Base-by-base conservation (phyloP, 2,888 invertebrate species). In the Shargacucullia verbasci region DNA sequence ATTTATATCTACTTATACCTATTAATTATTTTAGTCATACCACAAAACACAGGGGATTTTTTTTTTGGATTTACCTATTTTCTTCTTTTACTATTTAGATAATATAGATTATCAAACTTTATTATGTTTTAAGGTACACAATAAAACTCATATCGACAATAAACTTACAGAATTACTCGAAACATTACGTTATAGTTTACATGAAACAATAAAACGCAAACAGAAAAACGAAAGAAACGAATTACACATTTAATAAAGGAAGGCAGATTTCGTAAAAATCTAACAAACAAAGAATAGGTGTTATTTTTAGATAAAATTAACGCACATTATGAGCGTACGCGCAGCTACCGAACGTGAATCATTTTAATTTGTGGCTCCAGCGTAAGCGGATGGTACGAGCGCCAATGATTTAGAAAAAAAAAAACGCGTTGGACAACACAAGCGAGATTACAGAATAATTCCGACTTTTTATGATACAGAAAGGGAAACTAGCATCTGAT, bases 291-390 rank as follows among this genome's bases (percentile, higher is more conserved):
- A 91, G 91, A 90, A 90, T 90, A 80, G 84, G 83, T 90, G 89
- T 88, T 92, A 92, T 92, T 92, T 92, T 91, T 89, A 92, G 91
- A 90, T 89, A 87, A 91, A 92, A 92, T 92, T 92, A 92, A 91
- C 92, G 92, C 89, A 89, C 87, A 90, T 92, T 92, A 91, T 84
- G 88, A 88, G 77, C 86, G 86, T 86, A 84, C 86, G 86, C 85
- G 86, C 86, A 81, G 87, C 84, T 86, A 81, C 85, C 84, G 82
- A 82, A 83, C 86, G 81, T 92, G 92, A 92, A 89, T 92, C 92
- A 92, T 85, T 81, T 70, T 71, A 63, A 64, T 78, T 79, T 69
- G 71, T 34, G 78, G 79, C 38, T 62, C 15, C 69, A 76, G 15
- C 82, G 69, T 20, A 1, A 75, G 86, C 83, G 86, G 35, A 12